phyloP scores from a whole-genome alignment of 2,888 invertebrate genomes.

The Caenorhabditis wallacei region DNA sequence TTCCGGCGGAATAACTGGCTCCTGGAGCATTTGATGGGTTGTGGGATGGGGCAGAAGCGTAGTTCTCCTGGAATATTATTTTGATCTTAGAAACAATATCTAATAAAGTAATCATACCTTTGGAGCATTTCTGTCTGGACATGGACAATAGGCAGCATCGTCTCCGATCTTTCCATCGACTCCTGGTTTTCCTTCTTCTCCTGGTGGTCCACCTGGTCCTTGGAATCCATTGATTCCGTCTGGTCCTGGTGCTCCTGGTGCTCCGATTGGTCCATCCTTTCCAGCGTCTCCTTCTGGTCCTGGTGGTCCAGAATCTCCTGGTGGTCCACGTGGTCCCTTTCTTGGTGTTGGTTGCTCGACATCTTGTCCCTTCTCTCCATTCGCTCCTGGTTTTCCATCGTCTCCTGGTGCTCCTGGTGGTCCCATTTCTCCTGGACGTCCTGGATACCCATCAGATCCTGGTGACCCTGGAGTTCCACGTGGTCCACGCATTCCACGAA shows the following conservation, averaged over 20 bases:
- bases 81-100: not conserved
- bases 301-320: slow-evolving; percentile 75
- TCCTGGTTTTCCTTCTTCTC: slow-evolving; percentile 75
- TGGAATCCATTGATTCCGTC: slow-evolving; percentile 75
- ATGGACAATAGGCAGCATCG: slow-evolving; percentile 77
- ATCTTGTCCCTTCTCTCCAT: slow-evolving; percentile 75
- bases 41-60: slow-evolving; percentile 68
- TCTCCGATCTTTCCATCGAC: slow-evolving; percentile 69
- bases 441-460: slow-evolving; percentile 70
- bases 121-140: slow-evolving; percentile 72
- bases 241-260: slow-evolving; percentile 71
- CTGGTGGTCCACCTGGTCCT: slow-evolving; percentile 73
- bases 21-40: slow-evolving; percentile 73
- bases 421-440: slow-evolving; percentile 73
- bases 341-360: slow-evolving; percentile 73
- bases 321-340: slow-evolving; percentile 75
- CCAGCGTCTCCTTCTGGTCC: slow-evolving; percentile 76
- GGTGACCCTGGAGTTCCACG: slow-evolving; percentile 69
- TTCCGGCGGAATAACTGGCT: slow-evolving; percentile 74
- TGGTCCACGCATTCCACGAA: slow-evolving; percentile 76
- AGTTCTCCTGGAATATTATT: slow-evolving; percentile 44
- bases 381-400: slow-evolving; percentile 74
- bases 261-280: slow-evolving; percentile 71
- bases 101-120: slow-evolving; percentile 40
- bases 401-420: slow-evolving; percentile 71